phyloP scores from a whole-genome alignment of 2,113 vertebrate species.

The Tupaia chinensis region DNA sequence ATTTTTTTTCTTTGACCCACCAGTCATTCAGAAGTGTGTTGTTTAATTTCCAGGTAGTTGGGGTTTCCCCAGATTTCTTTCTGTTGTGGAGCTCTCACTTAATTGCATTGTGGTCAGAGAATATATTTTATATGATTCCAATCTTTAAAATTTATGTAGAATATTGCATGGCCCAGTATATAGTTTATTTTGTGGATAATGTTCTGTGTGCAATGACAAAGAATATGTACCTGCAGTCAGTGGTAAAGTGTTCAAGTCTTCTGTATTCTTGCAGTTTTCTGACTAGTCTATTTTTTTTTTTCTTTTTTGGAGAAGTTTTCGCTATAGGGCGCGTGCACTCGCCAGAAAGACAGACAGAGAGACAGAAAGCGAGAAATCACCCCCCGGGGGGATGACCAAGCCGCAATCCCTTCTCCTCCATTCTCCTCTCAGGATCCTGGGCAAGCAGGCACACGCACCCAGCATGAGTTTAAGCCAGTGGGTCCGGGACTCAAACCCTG shows the following conservation, averaged over 20 bases:
- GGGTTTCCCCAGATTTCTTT: constrained; percentile 3
- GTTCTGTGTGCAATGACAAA: background rate
- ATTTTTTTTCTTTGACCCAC: background rate
- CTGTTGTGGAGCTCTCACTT: background rate
- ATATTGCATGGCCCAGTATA: background rate
- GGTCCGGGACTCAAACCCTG: too few species aligned
- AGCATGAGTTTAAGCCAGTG: too few species aligned
- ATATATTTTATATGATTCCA: background rate
- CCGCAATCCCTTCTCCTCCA: too few species aligned
- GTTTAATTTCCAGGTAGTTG: background rate
- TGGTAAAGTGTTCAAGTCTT: background rate
- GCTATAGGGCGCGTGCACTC: too few species aligned
- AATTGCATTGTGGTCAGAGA: background rate
- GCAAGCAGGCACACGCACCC: too few species aligned
- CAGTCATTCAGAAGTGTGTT: background rate
- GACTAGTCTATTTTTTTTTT: too few species aligned
- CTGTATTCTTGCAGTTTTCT: background rate
- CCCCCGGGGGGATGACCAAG: too few species aligned
- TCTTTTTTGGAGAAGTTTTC: too few species aligned
- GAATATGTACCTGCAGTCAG: background rate
- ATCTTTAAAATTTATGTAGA: background rate
- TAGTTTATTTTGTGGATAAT: background rate
- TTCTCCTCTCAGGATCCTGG: too few species aligned
- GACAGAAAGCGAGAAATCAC: too few species aligned
- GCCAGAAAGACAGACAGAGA: too few species aligned